Conservation (phyloP, 2,113 vertebrate species). For the Paratilapia polleni region DNA sequence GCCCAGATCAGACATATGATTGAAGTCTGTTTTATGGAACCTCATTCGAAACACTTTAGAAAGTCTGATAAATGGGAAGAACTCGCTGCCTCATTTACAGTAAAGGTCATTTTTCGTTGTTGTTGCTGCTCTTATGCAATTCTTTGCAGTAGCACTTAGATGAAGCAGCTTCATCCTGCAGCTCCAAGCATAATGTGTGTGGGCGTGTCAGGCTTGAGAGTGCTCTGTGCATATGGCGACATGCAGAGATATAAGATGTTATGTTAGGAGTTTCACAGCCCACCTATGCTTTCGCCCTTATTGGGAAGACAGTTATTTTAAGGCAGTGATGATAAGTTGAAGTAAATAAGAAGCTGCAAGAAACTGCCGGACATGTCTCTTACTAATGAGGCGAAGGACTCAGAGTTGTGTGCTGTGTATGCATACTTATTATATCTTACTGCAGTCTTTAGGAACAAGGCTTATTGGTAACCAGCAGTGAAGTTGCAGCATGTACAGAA, state of each 20-base stretch:
- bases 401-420: not conserved
- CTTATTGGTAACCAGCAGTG: not conserved
- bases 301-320: not conserved
- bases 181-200: constrained; percentile 31
- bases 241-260: constrained; percentile 14
- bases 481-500: not conserved
- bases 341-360: constrained; percentile 8
- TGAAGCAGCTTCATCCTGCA: constrained; percentile 2
- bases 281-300: not conserved
- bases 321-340: not conserved
- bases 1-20: constrained; percentile 31
- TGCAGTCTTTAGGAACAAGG: not conserved
- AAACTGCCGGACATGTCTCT: not conserved
- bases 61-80: not conserved
- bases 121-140: not conserved
- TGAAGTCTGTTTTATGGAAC: constrained; percentile 28
- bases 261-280: constrained; percentile 9
- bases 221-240: constrained; percentile 17
- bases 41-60: constrained; percentile 8
- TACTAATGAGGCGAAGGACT: not conserved
- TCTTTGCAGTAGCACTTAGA: not conserved
- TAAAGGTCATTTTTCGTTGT: not conserved
- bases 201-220: constrained; percentile 20
- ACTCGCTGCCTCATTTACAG: not conserved
- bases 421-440: not conserved